These are phyloP conservation scores for Sarcoramphus papa DNA, from an alignment of 2,797 vertebrate species.

Conservation along the genomic window DNA sequence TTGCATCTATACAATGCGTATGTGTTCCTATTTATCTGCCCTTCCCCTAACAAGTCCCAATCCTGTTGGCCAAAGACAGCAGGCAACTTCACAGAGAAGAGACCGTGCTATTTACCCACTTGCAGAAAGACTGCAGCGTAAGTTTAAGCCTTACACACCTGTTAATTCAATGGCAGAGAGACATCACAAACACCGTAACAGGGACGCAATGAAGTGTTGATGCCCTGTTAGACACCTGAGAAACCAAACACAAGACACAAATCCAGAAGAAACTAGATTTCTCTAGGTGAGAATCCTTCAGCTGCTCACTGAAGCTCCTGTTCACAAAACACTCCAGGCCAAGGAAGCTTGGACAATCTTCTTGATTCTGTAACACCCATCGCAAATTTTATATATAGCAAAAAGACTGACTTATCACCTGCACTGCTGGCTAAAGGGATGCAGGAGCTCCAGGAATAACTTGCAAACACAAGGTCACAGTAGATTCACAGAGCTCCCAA, in stretches of 20 bases:
- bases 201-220: not conserved
- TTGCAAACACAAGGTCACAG: not conserved
- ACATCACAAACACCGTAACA: not conserved
- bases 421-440: not conserved
- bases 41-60: not conserved
- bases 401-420: not conserved
- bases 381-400: not conserved
- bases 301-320: not conserved
- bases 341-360: not conserved
- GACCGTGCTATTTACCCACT: not conserved
- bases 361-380: not conserved
- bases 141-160: not conserved
- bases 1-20: rapidly evolving
- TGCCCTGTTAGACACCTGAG: not conserved
- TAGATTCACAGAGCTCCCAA: not conserved
- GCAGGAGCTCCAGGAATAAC: not conserved
- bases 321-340: not conserved
- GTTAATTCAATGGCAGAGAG: not conserved
- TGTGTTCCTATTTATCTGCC: not conserved
- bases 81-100: not conserved
- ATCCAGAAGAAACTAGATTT: not conserved
- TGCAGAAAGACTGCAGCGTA: not conserved
- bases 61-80: not conserved
- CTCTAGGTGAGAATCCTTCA: not conserved
- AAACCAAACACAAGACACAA: not conserved